Percentiles rank a stretch among this genome's conserved stretches.
Conservation (phyloP, 2,888 invertebrate genomes). For the Amorpha juglandis region DNA sequence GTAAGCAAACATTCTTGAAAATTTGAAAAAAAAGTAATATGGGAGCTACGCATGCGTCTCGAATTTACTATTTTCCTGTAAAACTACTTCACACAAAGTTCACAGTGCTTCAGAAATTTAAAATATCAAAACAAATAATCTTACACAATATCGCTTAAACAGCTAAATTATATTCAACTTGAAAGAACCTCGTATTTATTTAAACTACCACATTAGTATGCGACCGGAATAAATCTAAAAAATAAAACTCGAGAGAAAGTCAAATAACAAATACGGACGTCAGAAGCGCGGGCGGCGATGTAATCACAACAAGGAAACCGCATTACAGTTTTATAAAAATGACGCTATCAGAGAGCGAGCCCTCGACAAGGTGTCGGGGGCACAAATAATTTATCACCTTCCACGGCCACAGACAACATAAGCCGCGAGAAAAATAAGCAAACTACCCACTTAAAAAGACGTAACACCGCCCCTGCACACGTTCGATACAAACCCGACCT, state of each 20-base stretch:
- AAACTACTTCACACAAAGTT: no score
- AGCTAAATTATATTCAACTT: background rate
- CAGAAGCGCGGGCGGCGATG: slow-evolving; percentile 38
- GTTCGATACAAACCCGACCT: slow-evolving; percentile 58
- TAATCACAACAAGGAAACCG: slow-evolving; percentile 77
- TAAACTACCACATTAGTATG: slow-evolving; percentile 12
- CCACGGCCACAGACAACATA: slow-evolving; percentile 76
- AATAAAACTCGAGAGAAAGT: slow-evolving; percentile 10
- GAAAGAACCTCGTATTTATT: background rate
- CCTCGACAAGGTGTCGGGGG: slow-evolving; percentile 76
- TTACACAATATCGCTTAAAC: background rate
- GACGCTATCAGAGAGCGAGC: slow-evolving; percentile 71
- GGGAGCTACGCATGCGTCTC: no score
- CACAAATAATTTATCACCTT: slow-evolving; percentile 80
- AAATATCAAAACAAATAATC: no score
- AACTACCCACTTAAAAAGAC: slow-evolving; percentile 77
- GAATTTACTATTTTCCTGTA: no score
- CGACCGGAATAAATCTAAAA: slow-evolving; percentile 21
- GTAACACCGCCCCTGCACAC: slow-evolving; percentile 50
- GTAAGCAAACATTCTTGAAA: no score
- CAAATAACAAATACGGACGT: slow-evolving; percentile 32
- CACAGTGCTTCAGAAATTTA: no score
- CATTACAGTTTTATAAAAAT: slow-evolving; percentile 83
- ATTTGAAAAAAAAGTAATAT: no score
- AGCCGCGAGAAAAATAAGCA: slow-evolving; percentile 80